Evolutionary conservation across 2,113 vertebrate genomes (phyloP).

Genomic region (Propithecus coquereli): DNA sequence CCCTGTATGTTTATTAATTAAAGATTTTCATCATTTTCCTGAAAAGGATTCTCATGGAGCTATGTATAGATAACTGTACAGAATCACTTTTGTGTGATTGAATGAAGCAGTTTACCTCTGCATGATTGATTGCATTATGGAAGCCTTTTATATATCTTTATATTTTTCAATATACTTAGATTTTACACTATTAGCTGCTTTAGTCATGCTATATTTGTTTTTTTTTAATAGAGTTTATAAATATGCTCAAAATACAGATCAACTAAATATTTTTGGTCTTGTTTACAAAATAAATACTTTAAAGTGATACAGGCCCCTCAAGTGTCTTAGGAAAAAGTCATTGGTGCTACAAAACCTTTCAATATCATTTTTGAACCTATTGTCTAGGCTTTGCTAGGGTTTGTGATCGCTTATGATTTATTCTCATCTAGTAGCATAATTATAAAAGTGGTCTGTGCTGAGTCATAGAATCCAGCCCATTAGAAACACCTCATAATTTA

Average conservation of each 20-base stretch:
- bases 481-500: constrained; percentile 43
- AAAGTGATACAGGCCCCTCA: constrained; percentile 67
- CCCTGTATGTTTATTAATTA: constrained; percentile 29
- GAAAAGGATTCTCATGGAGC: constrained; percentile 40
- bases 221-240: constrained; percentile 73
- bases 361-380: constrained; percentile 58
- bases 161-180: constrained; percentile 73
- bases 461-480: not conserved
- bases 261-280: constrained; percentile 73
- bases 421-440: constrained; percentile 39
- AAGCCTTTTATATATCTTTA: constrained; percentile 75
- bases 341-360: constrained; percentile 72
- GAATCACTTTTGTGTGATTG: constrained; percentile 65
- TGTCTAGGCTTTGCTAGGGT: constrained; percentile 53
- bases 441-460: constrained; percentile 30
- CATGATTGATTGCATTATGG: constrained; percentile 70
- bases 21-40: constrained; percentile 44
- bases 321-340: constrained; percentile 74
- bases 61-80: constrained; percentile 68
- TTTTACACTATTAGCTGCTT: constrained; percentile 70
- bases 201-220: constrained; percentile 69
- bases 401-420: constrained; percentile 51
- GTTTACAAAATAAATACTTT: constrained; percentile 73
- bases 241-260: constrained; percentile 73
- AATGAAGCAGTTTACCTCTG: constrained; percentile 67